Evolutionary conservation across 2,113 vertebrate species (phyloP).

Genomic region (Poeciliopsis retropinna): DNA sequence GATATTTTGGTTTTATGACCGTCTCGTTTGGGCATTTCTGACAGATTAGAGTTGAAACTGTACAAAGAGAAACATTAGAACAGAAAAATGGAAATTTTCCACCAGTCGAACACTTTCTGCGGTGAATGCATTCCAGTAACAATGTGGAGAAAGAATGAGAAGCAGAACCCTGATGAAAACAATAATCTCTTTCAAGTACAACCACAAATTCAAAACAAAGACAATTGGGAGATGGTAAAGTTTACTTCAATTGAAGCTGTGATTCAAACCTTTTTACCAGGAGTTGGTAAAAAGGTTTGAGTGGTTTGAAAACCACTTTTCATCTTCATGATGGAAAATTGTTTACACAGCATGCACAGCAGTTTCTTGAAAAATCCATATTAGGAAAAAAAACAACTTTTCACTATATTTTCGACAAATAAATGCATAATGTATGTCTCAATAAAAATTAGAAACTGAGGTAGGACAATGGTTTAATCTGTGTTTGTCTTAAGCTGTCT

Average conservation of each 20-base stretch:
- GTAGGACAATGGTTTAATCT: not conserved
- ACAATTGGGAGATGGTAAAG: not conserved
- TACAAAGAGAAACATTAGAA: constrained; percentile 51
- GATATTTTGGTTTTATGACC: constrained; percentile 57
- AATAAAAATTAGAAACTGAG: constrained; percentile 1
- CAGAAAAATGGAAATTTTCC: constrained; percentile 48
- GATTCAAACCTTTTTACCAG: not conserved
- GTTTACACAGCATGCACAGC: not conserved
- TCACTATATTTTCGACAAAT: not conserved
- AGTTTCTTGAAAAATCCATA: not conserved
- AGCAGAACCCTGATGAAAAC: constrained; percentile 41
- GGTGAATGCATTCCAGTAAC: constrained; percentile 22
- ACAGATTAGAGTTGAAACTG: constrained; percentile 29
- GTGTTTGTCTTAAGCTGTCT: not conserved
- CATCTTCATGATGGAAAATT: constrained; percentile 3
- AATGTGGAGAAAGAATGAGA: constrained; percentile 21
- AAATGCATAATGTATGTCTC: not conserved
- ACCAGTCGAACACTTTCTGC: constrained; percentile 37
- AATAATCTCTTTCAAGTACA: constrained; percentile 23
- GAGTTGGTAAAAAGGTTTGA: no score
- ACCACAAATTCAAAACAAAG: constrained; percentile 14
- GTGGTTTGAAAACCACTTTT: constrained; percentile 10
- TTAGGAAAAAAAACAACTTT: constrained; percentile 1
- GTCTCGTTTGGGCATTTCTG: constrained; percentile 33
- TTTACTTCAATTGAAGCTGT: constrained; percentile 43